Base-by-base conservation (phyloP, 2,888 invertebrate species). In the Rhodophaea formosa region DNA sequence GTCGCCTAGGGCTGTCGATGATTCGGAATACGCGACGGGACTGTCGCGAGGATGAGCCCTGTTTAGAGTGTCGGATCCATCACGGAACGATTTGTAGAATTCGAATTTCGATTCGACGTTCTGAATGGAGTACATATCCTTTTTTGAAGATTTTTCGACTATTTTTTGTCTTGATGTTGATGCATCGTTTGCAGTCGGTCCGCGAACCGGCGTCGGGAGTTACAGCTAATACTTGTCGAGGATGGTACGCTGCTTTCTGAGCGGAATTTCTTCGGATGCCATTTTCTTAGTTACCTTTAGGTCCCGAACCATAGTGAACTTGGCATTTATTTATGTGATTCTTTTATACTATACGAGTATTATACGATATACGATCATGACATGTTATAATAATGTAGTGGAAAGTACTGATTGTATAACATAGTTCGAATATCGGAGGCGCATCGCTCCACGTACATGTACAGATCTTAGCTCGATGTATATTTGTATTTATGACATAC, bases 251-350 rank as follows among this genome's bases (percentile, higher is more conserved):
- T 64, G 71, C 67, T 68, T 59, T 64, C 67, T 72, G 63, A 71
- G 75, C 70, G 74, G 73, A 72, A 77, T 80, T 82, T 82, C 79
- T 84, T 86, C 80, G 76, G 80, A 88, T 88, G 90, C 89, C 90
- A 89, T 89, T 87, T 82, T 84, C 87, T 88, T 84, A 89, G 88
- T 90, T 90, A 90, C 89, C 89, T 75, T 75, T 88, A 88, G 87
- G 83, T 86, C 81, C 82, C 75, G 79, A 85, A 86, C 86, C 86
- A 84, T 88, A 87, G 82, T 84, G 82, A 86, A 86, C 87, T 80
- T 86, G 89, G 90, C 90, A 90, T 90, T 90, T 90, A 89, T 87
- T 88, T 84, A 84, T 88, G 88, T 88, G 87, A 88, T 89, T 84
- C 80, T 82, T 86, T 76, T 80, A 80, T 81, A 83, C 79, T 83